phyloP scores from a whole-genome alignment of 2,888 invertebrate species.

The Stenodema calcarata region DNA sequence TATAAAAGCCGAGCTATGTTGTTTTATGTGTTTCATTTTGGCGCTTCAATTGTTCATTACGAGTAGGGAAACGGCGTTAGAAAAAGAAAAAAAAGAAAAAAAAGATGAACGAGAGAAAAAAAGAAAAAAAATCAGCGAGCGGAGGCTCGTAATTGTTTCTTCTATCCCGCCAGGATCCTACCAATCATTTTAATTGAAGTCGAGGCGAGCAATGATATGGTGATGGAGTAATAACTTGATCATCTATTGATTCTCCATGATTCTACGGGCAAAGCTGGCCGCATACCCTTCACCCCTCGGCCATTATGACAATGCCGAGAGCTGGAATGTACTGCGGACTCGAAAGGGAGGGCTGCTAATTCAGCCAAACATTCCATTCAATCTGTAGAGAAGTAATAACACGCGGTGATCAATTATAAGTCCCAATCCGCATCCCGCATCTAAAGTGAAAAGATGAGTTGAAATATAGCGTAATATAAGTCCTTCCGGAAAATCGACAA shows the following conservation, averaged over 20 bases:
- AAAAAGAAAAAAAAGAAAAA: neutral
- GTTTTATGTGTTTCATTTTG: neutral
- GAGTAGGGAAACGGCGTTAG: neutral
- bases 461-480: no score
- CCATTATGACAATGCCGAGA: neutral
- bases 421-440: neutral
- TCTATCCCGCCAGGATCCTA: neutral
- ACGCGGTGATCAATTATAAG: neutral
- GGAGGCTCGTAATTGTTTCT: neutral
- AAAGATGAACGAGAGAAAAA: neutral
- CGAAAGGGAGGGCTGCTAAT: neutral
- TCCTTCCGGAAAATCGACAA: no score
- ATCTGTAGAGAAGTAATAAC: neutral
- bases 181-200: constrained; percentile 2
- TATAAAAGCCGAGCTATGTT: neutral
- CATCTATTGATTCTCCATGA: neutral
- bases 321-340: neutral
- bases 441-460: neutral
- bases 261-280: neutral
- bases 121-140: neutral
- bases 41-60: neutral
- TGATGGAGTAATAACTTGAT: constrained; percentile 2
- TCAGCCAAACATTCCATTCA: neutral
- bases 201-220: neutral
- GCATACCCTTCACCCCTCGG: neutral